A percentile compares a stretch with the other conserved stretches of the same genome.
These are phyloP conservation scores for Dermochelys coriacea DNA, from an alignment of 2,797 vertebrate species.

Conservation along the genomic window DNA sequence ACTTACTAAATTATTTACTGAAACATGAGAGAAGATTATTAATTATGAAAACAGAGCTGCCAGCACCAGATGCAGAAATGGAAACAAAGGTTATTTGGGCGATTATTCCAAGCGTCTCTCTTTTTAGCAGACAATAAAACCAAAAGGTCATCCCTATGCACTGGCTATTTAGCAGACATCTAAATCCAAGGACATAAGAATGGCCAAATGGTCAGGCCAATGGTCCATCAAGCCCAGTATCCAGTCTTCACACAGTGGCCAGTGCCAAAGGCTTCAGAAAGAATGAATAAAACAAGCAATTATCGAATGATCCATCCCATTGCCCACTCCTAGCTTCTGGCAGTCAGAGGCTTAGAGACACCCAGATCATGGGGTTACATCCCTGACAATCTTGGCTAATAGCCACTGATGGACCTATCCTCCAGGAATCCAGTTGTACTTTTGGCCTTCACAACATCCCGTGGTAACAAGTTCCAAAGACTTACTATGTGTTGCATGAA, in stretches of 20 bases:
- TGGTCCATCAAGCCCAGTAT: background rate
- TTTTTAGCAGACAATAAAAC: background rate
- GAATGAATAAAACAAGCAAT: background rate
- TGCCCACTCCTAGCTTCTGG: background rate
- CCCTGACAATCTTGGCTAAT: background rate
- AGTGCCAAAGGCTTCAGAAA: background rate
- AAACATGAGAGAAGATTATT: background rate
- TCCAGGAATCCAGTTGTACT: background rate
- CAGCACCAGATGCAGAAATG: background rate
- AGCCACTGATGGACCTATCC: background rate
- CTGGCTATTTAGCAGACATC: background rate
- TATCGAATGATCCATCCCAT: background rate
- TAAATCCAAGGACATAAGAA: background rate
- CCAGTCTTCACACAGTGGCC: background rate
- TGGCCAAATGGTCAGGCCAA: background rate
- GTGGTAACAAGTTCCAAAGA: background rate
- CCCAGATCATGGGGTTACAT: background rate
- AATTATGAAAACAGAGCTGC: conserved; percentile 40
- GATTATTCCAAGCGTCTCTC: background rate
- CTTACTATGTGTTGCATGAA: background rate
- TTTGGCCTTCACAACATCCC: background rate
- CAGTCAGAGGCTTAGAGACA: background rate
- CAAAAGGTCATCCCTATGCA: background rate
- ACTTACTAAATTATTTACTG: conserved; percentile 14
- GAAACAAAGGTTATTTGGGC: conserved; percentile 23